Percentiles rank a stretch among this genome's conserved stretches.
phyloP scores from a whole-genome alignment of 2,113 vertebrate species.

The Caracal caracal region DNA sequence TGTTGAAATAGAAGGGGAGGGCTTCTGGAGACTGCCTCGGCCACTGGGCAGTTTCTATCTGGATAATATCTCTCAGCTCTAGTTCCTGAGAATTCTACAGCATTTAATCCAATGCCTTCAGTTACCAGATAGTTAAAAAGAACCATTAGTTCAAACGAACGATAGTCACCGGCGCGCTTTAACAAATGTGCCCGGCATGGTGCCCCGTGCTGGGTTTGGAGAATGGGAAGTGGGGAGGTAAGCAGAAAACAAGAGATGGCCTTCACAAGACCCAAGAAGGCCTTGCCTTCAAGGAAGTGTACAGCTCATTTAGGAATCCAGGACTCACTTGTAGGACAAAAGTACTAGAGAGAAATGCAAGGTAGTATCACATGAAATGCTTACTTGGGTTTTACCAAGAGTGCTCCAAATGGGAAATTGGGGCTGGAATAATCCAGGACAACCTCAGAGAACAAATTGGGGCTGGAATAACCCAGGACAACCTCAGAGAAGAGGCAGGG shows the following conservation, averaged over 20 bases:
- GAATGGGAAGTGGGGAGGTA: not conserved
- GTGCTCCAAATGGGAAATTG: not conserved
- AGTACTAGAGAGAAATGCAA: not conserved
- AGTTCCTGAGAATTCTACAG: not conserved
- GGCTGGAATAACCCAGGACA: not conserved
- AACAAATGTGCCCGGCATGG: not conserved
- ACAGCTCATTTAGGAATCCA: not conserved
- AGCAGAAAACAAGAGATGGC: not conserved
- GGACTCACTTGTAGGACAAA: not conserved
- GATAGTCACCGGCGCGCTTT: not conserved
- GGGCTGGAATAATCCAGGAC: not conserved
- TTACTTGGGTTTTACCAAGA: not conserved
- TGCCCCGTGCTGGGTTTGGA: not conserved
- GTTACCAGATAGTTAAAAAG: not conserved
- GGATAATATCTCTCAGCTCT: not conserved
- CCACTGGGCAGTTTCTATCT: not conserved
- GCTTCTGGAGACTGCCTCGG: not conserved
- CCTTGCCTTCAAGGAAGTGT: slow-evolving; percentile 7
- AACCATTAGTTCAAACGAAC: not conserved
- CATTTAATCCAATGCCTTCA: not conserved
- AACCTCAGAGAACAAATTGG: not conserved
- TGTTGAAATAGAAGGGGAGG: not conserved
- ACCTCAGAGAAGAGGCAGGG: not conserved
- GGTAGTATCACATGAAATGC: not conserved
- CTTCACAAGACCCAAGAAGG: not conserved